These are phyloP conservation scores for Sisyra terminalis DNA, from an alignment of 2,888 invertebrate species.

Conservation along the genomic window DNA sequence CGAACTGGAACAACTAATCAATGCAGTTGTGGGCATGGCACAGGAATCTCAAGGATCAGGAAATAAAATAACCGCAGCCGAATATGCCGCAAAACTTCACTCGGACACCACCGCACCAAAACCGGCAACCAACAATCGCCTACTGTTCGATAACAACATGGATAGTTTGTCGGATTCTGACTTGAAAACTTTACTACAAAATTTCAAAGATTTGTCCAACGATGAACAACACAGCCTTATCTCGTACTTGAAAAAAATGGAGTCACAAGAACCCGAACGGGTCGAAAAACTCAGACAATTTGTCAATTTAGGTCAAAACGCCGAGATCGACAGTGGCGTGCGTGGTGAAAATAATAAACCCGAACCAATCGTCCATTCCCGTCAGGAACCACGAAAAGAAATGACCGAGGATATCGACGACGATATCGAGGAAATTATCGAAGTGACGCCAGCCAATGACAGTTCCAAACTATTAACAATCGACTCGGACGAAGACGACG, in stretches of 20 bases:
- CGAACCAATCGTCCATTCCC: neutral
- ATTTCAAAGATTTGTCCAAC: conserved; percentile 61
- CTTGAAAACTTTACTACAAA: conserved; percentile 60
- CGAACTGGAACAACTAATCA: conserved; percentile 62
- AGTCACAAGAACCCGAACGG: conserved; percentile 56
- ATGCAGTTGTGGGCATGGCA: conserved; percentile 58
- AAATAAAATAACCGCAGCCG: conserved; percentile 33
- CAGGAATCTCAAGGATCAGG: conserved; percentile 36
- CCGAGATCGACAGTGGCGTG: conserved; percentile 11
- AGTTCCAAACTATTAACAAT: conserved; percentile 25
- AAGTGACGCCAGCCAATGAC: conserved; percentile 13
- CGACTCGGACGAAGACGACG: conserved; percentile 54
- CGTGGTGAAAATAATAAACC: neutral
- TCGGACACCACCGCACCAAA: conserved; percentile 11
- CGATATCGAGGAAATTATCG: conserved; percentile 19
- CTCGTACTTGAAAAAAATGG: conserved; percentile 63
- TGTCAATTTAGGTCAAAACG: conserved; percentile 39
- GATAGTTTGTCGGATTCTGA: conserved; percentile 67
- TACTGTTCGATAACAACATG: conserved; percentile 32
- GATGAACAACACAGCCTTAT: conserved; percentile 74
- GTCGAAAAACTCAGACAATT: conserved; percentile 62
- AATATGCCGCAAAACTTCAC: conserved; percentile 26
- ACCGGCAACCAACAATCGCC: conserved; percentile 20
- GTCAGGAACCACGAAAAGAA: conserved; percentile 22
- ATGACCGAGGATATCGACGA: conserved; percentile 23